A percentile compares a stretch with the other conserved stretches of the same genome.
Evolutionary conservation across 2,888 invertebrate species (phyloP).

Genomic region (Pemphredon lugubris): DNA sequence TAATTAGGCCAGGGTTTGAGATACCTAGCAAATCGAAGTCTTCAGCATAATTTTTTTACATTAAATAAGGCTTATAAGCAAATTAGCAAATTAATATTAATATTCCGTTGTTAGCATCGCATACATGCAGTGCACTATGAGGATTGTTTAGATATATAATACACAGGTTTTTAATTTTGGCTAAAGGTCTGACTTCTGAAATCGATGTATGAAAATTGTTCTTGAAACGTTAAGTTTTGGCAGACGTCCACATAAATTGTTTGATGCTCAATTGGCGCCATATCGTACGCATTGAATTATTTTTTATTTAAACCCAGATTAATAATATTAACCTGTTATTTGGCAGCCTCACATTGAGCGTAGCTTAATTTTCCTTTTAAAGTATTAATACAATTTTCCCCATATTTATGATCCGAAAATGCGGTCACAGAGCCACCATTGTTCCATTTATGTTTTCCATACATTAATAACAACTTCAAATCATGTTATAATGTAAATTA

Average conservation of each 20-base stretch:
- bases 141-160: slow-evolving; percentile 55
- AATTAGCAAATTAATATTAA: slow-evolving; percentile 35
- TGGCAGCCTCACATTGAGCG: too few species aligned
- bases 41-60: slow-evolving; percentile 47
- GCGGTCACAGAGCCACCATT: too few species aligned
- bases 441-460: background rate
- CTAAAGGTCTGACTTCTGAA: slow-evolving; percentile 19
- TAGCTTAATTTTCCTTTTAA: too few species aligned
- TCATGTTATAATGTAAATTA: background rate
- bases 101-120: slow-evolving; percentile 37
- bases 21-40: slow-evolving; percentile 40
- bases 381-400: too few species aligned
- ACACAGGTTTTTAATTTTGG: slow-evolving; percentile 58
- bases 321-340: too few species aligned
- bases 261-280: too few species aligned
- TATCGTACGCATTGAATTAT: too few species aligned
- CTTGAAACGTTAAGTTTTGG: background rate
- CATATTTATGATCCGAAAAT: too few species aligned
- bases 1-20: slow-evolving; percentile 33
- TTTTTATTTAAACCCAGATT: too few species aligned
- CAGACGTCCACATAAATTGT: background rate
- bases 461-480: background rate
- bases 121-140: slow-evolving; percentile 48
- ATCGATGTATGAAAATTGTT: background rate
- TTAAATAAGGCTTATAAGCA: slow-evolving; percentile 35